Evolutionary conservation across 2,888 invertebrate species (phyloP), one percentile per base, ranked within the genome.

Genomic region (Pyrocoelia pectoralis): DNA sequence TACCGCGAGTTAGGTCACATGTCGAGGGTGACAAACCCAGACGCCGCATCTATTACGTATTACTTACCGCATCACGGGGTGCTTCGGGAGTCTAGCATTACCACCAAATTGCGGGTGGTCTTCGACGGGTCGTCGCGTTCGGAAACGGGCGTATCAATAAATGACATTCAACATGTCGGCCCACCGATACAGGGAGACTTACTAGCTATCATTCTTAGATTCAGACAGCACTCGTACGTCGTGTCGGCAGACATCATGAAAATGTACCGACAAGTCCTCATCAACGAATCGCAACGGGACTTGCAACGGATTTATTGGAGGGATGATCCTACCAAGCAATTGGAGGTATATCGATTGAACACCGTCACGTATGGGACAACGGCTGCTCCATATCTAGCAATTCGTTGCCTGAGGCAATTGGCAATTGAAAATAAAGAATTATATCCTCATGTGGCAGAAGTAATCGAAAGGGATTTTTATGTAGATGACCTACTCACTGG

Each of bases 221-320:
- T 63, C 18, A 28, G 63, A 15, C n/a, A 8, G 15, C 33, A 58
- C 17, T 13, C 13, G 10, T 49, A 48, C 28, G 59, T 59, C 5
- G 9, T 64, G 2, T 68, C 64, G 2, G 73, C 70, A 1, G 76
- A 76, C 50, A 66, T 77, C 3, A 56, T 57, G 4, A 66, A 73
- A 56, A 75, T 75, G 68, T 77, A 72, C 18, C 54, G 56, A 33
- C 51, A 43, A 28, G 10, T 41, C 2, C 41, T 13, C 8, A 14
- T 41, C n/a, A n/a, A n/a, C n/a, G n/a, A n/a, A n/a, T n/a, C n/a
- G n/a, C n/a, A n/a, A n/a, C n/a, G n/a, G n/a, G n/a, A n/a, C n/a
- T n/a, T n/a, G n/a, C n/a, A n/a, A n/a, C n/a, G n/a, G n/a, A n/a
- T n/a, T n/a, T n/a, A n/a, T n/a, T n/a, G n/a, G n/a, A n/a, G n/a